Conservation (phyloP, 2,888 invertebrate genomes). For the Lumbricus terrestris region DNA sequence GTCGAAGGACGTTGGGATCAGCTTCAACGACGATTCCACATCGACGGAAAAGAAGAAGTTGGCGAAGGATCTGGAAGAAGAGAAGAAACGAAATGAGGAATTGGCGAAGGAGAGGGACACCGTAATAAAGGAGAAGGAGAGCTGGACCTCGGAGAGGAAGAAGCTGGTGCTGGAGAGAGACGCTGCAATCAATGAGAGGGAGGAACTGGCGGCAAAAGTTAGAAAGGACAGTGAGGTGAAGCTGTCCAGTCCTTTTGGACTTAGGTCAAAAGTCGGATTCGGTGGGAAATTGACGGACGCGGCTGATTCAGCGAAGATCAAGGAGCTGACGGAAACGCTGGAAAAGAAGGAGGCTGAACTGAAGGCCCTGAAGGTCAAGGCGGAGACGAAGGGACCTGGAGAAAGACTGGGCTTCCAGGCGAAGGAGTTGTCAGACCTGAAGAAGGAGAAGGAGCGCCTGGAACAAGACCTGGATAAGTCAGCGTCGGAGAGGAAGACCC, state of each 20-base stretch:
- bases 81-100: constrained; percentile 15
- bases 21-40: not conserved
- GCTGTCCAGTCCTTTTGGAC: not conserved
- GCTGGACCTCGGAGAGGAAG: not conserved
- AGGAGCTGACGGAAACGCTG: not conserved
- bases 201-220: not conserved
- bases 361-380: not conserved
- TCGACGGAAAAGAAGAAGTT: not conserved
- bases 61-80: not conserved
- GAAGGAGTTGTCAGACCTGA: constrained; percentile 4
- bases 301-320: not conserved
- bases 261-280: not conserved
- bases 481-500: not conserved
- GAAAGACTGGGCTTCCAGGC: constrained; percentile 11
- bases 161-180: constrained; percentile 20
- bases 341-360: constrained; percentile 15
- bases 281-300: not conserved
- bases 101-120: not conserved
- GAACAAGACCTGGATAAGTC: constrained; percentile 10
- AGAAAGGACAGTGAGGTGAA: not conserved
- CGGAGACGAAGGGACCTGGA: not conserved
- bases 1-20: not conserved
- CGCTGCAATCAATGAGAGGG: constrained; percentile 27
- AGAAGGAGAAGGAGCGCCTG: constrained; percentile 26
- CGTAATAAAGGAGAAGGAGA: constrained; percentile 12